These are phyloP conservation scores for Drosophila nannoptera DNA, from an alignment of 1,140 invertebrate species.

Conservation along the genomic window DNA sequence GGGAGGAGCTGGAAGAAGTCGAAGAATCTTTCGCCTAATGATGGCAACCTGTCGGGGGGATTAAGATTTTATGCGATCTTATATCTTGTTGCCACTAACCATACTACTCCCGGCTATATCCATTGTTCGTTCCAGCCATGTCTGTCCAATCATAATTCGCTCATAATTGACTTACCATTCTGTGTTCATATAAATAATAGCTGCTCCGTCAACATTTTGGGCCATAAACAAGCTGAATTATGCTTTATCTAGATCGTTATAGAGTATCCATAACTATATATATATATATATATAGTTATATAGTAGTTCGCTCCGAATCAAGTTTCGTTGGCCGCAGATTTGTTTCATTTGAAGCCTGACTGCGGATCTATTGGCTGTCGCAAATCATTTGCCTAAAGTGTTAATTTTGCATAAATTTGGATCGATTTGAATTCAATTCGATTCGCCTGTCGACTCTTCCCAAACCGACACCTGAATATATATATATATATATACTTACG, in stretches of 20 bases:
- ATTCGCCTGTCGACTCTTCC: constrained; percentile 44
- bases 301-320: constrained; percentile 18
- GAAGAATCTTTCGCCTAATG: constrained; percentile 31
- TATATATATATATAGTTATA: background rate
- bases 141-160: constrained; percentile 55
- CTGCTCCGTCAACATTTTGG: constrained; percentile 29
- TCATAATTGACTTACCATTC: constrained; percentile 71
- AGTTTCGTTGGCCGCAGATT: constrained; percentile 39
- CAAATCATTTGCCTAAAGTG: constrained; percentile 72
- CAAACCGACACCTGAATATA: too few relatives aligned
- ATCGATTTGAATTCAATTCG: constrained; percentile 35
- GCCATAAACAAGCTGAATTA: constrained; percentile 46
- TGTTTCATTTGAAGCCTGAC: constrained; percentile 40
- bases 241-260: constrained; percentile 56
- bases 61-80: constrained; percentile 70
- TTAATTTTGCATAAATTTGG: constrained; percentile 68
- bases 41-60: constrained; percentile 61
- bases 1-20: constrained; percentile 29
- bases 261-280: constrained; percentile 15
- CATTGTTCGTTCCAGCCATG: constrained; percentile 35
- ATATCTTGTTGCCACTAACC: constrained; percentile 27
- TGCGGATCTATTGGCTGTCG: constrained; percentile 37
- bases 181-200: constrained; percentile 65
- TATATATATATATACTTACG: too few relatives aligned
- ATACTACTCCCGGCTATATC: background rate